Conservation (phyloP, 2,113 vertebrate species). For the Stigmatopora argus region DNA sequence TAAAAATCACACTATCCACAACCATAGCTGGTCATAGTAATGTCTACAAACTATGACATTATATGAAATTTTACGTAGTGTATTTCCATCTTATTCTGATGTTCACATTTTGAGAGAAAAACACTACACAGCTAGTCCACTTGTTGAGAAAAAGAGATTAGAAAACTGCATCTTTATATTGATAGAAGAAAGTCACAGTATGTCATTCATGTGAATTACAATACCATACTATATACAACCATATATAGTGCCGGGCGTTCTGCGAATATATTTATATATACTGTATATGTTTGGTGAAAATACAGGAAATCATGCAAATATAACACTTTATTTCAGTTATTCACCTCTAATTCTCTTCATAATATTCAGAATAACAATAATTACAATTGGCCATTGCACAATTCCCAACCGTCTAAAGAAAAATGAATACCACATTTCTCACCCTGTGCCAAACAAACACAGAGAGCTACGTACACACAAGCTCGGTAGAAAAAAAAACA, state of each 20-base stretch:
- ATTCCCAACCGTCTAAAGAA: constrained; percentile 57
- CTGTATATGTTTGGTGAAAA: constrained; percentile 60
- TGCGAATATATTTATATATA: not conserved
- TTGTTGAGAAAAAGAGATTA: constrained; percentile 41
- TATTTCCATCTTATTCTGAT: not conserved
- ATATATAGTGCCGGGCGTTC: constrained; percentile 22
- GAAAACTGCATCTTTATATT: constrained; percentile 49
- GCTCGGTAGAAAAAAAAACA: constrained; percentile 72
- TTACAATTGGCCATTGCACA: constrained; percentile 73
- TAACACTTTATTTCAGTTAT: constrained; percentile 74
- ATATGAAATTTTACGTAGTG: too few relatives aligned
- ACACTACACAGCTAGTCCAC: not conserved
- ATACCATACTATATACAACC: constrained; percentile 62
- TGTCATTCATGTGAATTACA: constrained; percentile 52
- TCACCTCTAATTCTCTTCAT: constrained; percentile 55
- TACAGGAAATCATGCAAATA: constrained; percentile 78
- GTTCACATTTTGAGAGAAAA: not conserved
- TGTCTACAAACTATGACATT: too few relatives aligned
- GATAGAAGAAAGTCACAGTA: constrained; percentile 54
- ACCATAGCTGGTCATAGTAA: too few relatives aligned
- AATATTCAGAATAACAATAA: constrained; percentile 23
- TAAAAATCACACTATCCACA: not conserved
- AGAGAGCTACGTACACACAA: constrained; percentile 54
- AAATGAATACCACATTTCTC: constrained; percentile 16
- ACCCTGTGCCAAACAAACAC: constrained; percentile 45